Evolutionary conservation across 2,113 vertebrate genomes (phyloP), one percentile per base, ranked within the genome.

Genomic region (Solea senegalensis): DNA sequence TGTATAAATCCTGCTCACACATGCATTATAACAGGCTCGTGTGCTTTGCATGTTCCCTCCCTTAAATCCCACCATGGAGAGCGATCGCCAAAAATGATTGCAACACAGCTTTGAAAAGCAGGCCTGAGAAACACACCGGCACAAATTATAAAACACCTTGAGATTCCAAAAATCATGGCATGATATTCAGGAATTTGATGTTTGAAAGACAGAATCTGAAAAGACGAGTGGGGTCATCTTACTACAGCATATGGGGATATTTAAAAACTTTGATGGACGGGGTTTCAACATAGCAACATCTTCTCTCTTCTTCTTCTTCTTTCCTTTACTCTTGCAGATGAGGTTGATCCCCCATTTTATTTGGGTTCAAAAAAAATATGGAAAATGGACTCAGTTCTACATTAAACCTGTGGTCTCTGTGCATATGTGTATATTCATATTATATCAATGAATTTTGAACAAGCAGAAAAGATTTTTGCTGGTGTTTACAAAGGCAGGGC

Each of bases 21-120:
- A 89, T 86, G 85, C 88, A 85, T 90, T 81, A 86, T 90, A 92
- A 92, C 79, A 88, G 86, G 90, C 86, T 89, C 90, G 83, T 86
- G 84, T 82, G 74, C 89, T 91, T 85, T 85, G 52, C 7, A 34
- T 81, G 75, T 86, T 46, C 61, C 72, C 49, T 64, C 69, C 28
- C 14, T 48, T 81, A 86, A 88, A 88, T 54, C 78, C 81, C 69
- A 84, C 86, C 82, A 89, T 52, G 76, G 50, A 76, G 89, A 68
- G 87, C 88, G 58, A 86, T 89, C 83, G 53, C 86, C 76, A 86
- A 66, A 67, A 61, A 40, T 76, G 55, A 60, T 82, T 63, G 80
- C 80, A 5, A 58, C 51, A 56, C 64, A 85, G 57, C 53, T 53
- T 34, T 14, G 54, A 55, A 12, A 55, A 3, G 13, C 72, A 75